Percentiles rank a stretch among this genome's conserved stretches.
phyloP scores from a whole-genome alignment of 2,888 invertebrate genomes.

The Ischnus inquisitorius region DNA sequence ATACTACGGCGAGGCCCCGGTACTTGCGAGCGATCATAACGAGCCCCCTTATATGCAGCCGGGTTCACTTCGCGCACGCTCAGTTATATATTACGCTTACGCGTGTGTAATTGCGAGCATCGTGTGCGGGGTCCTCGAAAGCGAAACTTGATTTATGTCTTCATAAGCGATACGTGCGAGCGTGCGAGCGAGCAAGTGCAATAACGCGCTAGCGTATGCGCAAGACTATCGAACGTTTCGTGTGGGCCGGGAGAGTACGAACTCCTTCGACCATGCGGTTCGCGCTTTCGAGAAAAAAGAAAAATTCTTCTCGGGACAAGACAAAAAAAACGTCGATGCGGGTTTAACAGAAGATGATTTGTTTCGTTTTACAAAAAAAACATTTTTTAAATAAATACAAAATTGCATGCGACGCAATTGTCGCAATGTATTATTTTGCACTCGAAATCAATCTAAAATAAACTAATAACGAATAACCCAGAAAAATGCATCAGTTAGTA shows the following conservation, averaged over 20 bases:
- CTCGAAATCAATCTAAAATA: background rate
- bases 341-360: background rate
- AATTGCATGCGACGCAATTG: background rate
- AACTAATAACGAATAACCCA: background rate
- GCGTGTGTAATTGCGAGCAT: constrained; percentile 84
- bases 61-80: constrained; percentile 73
- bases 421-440: background rate
- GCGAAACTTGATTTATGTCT: constrained; percentile 83
- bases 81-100: constrained; percentile 83
- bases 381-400: constrained; percentile 3
- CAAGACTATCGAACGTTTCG: constrained; percentile 31
- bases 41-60: constrained; percentile 75
- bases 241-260: constrained; percentile 54
- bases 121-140: constrained; percentile 80
- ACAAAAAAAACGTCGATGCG: background rate
- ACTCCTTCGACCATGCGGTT: constrained; percentile 47
- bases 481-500: background rate
- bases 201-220: constrained; percentile 20
- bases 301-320: constrained; percentile 19
- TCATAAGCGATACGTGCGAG: constrained; percentile 78
- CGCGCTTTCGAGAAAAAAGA: constrained; percentile 29
- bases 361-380: background rate
- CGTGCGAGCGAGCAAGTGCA: constrained; percentile 70
- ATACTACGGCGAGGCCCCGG: constrained; percentile 15
- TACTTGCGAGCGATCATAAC: constrained; percentile 74